These are phyloP conservation scores for Zaprionus africanus DNA, from an alignment of 1,140 invertebrate species.

Conservation along the genomic window DNA sequence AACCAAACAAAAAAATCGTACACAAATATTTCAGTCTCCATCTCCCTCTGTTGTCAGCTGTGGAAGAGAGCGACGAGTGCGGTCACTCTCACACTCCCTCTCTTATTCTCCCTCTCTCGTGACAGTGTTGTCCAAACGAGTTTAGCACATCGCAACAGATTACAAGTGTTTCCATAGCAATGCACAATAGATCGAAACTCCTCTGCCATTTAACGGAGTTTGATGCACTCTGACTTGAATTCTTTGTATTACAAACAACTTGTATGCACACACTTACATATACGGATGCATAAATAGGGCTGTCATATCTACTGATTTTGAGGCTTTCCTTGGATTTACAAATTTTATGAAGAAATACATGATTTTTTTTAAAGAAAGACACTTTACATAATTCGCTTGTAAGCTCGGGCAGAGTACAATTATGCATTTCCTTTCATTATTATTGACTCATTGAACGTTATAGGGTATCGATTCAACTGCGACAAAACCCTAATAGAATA, in stretches of 20 bases:
- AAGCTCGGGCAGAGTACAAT: background rate
- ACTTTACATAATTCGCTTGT: background rate
- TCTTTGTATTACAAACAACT: background rate
- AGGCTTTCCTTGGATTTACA: too few relatives aligned
- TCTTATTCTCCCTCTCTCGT: background rate
- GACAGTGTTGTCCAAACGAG: constrained; percentile 26
- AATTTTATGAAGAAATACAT: too few relatives aligned
- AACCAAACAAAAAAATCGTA: background rate
- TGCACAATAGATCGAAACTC: constrained; percentile 19
- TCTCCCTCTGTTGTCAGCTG: constrained; percentile 21
- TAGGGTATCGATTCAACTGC: too few relatives aligned
- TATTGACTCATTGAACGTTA: background rate
- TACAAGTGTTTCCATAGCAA: constrained; percentile 14
- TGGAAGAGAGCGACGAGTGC: background rate
- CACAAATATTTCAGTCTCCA: constrained; percentile 26
- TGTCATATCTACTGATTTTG: too few relatives aligned
- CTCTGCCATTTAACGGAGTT: background rate
- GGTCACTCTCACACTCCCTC: background rate
- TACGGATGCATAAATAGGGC: too few relatives aligned
- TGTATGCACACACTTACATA: background rate
- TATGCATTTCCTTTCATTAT: background rate
- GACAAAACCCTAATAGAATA: too few relatives aligned
- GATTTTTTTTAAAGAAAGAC: too few relatives aligned
- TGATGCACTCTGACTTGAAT: background rate
- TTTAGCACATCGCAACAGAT: constrained; percentile 13